Base-by-base conservation (phyloP, 2,888 invertebrate genomes). In the Apodemia mormo region DNA sequence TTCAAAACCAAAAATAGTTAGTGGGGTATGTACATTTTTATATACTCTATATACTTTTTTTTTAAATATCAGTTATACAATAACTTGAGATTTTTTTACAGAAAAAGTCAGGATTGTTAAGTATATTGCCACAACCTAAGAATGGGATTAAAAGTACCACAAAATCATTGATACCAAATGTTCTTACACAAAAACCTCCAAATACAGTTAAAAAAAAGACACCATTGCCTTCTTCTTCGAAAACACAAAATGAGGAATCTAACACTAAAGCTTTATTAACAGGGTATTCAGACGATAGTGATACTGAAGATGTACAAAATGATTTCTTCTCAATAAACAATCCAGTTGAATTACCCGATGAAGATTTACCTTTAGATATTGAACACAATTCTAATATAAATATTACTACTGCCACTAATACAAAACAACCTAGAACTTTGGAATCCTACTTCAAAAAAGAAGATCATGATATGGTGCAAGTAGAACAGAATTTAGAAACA, bases 61-160 rank as follows among this genome's bases (percentile, higher is more conserved):
- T 49, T 49, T 14, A 1, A 14, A 5, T 49, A 14, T 30, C 10
- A 12, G 6, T 61, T 61, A 61, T 61, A 30, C 6, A 30, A 66
- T 30, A 54, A 49, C 14, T 49, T 33, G 71, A 54, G 66, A 37
- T 74, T 70, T 64, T 85, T 84, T 72, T 82, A 61, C 33, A 96
- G 95, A 95, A 94, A 89, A 94, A 94, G 74, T 95, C 95, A 22
- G 95, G 96, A 9, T 86, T 97, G 10, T 93, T 97, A 65, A 94
- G 95, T 70, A 87, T 97, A 64, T 84, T 97, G 61, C 97, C 97
- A 9, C 94, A 95, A 76, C 97, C 97, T 14, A 95, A 94, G 86
- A 90, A 92, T 79, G 85, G 82, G 65, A 80, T 85, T 5, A 82
- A 76, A 52, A 72, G 67, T 30, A 75, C 87, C 69, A 86, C 85